These are phyloP conservation scores for Halichondria panicea DNA, from an alignment of 37 sponge, comb jelly and placozoan genomes.

Conservation along the genomic window DNA sequence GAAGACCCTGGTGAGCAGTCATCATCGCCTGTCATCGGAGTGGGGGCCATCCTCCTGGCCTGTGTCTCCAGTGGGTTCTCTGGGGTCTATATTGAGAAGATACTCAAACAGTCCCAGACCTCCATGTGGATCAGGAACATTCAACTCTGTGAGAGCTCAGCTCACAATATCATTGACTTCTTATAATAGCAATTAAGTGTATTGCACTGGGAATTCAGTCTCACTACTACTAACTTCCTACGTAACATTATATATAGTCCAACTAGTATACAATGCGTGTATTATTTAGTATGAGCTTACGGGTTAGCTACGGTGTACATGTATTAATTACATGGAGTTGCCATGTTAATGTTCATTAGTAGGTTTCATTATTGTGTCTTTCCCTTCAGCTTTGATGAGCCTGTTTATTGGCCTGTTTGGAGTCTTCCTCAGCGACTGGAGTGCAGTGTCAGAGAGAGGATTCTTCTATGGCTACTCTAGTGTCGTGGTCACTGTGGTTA, in stretches of 20 bases:
- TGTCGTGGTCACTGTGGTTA: slow-evolving; percentile 57
- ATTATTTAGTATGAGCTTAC: background rate
- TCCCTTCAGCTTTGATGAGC: slow-evolving; percentile 54
- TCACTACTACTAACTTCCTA: too few species aligned
- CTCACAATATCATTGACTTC: background rate
- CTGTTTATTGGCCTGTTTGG: slow-evolving; percentile 69
- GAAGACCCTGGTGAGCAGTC: background rate
- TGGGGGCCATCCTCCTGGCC: slow-evolving; percentile 76
- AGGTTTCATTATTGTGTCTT: background rate
- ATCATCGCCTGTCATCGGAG: slow-evolving; percentile 52
- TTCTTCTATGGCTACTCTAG: slow-evolving; percentile 86
- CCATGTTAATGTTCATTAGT: background rate
- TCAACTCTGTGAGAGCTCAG: slow-evolving; percentile 76
- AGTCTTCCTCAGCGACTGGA: slow-evolving; percentile 52
- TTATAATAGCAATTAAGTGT: too few species aligned
- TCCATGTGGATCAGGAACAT: slow-evolving; percentile 96
- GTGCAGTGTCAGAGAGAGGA: slow-evolving; percentile 53
- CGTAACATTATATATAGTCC: too few species aligned
- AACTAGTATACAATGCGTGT: too few species aligned
- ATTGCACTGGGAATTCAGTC: too few species aligned
- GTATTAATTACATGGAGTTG: background rate
- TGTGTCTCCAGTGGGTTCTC: slow-evolving; percentile 93
- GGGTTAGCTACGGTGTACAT: too few species aligned
- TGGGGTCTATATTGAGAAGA: slow-evolving; percentile 96
- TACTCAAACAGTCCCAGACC: slow-evolving; percentile 84